Evolutionary conservation across 2,113 vertebrate species (phyloP), one percentile per base, ranked within the genome.

Genomic region (Ia io): DNA sequence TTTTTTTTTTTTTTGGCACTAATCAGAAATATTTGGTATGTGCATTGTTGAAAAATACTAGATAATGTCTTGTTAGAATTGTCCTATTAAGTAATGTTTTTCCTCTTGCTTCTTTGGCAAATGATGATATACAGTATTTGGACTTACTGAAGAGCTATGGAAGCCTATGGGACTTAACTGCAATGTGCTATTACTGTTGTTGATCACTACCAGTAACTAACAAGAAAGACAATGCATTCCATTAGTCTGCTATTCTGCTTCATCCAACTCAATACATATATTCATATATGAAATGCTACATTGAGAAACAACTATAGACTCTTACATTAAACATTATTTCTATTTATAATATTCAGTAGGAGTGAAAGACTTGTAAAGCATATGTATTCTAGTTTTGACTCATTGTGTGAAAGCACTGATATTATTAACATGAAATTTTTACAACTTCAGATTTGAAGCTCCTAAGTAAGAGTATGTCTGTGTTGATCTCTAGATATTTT

Each of bases 51-150:
- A 97, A 98, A 98, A 98, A 97, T 97, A 97, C 93, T 37, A 6
- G 97, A 97, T 98, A 98, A 98, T 98, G 98, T 98, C 96, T 98
- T 98, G 97, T 98, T 97, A 98, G 97, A 98, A 98, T 97, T 98
- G 97, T 98, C 98, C 95, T 98, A 97, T 97, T 98, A 98, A 98
- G 95, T 98, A 97, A 98, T 98, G 98, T 98, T 97, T 98, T 98
- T 98, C 97, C 95, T 96, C 96, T 98, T 98, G 96, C 97, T 98
- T 98, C 95, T 47, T 97, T 98, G 98, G 96, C 97, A 98, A 98
- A 97, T 97, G 97, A 98, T 98, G 97, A 98, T 98, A 92, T 73
- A 80, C 96, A 97, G 97, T 98, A 94, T 98, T 98, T 98, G 97
- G 97, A 98, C 96, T 98, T 97, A 96, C 78, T 98, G 97, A 98